Base-by-base conservation (phyloP, 2,888 invertebrate genomes). In the Amphimallon solstitiale region DNA sequence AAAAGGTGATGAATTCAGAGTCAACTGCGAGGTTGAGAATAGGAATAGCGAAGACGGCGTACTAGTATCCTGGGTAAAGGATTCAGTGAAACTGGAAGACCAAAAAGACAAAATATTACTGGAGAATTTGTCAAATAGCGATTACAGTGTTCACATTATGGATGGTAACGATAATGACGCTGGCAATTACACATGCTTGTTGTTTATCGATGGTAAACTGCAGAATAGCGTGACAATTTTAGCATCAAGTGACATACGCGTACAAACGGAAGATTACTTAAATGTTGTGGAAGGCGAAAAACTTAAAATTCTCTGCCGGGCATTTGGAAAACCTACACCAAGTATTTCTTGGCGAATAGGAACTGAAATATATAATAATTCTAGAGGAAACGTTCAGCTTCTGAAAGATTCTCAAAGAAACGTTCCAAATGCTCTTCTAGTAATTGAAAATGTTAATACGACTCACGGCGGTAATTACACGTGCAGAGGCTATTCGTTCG, bases 281-380 rank as follows among this genome's bases (percentile, higher is more conserved):
- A 92, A 89, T 79, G 89, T 93, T 69, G 92, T 95, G 60, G 94
- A 96, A 85, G 94, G 92, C 37, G 94, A 95, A 82, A 90, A 89
- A 78, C 84, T 96, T 75, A 87, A 87, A 79, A 84, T 96, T 72
- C 83, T 85, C 71, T 96, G 96, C 84, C 77, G 80, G 65, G 89
- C 90, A 63, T 77, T 85, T 70, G 93, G 93, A 76, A 87, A 85
- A 77, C 91, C 93, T 65, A 84, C 85, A 72, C 88, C 91, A 35
- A 80, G 78, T 70, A 85, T 95, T 72, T 76, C 81, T 63, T 95
- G 95, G 95, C 78, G 74, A 64, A 85, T 88, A 79, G 86, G 86
- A 69, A 86, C 86, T 76, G 76, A 78, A 62, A 84, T 85, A 48
- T 82, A 85, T 71, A 78, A 78, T 62, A 78, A 80, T 70, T 81